Evolutionary conservation across 2,113 vertebrate genomes (phyloP).

Genomic region (Australoheros scitulus): DNA sequence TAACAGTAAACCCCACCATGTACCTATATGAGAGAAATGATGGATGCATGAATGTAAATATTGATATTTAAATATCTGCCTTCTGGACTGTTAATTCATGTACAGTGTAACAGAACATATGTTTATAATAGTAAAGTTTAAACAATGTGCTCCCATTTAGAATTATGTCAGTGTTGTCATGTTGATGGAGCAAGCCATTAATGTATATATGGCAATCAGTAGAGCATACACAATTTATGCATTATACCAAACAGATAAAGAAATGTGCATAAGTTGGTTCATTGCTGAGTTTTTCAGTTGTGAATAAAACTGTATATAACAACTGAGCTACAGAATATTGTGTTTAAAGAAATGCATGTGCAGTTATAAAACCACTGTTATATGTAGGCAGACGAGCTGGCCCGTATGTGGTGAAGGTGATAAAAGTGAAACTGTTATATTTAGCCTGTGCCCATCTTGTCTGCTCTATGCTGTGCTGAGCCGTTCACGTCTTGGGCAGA

Average conservation of each 20-base stretch:
- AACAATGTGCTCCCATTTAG: conserved; percentile 82
- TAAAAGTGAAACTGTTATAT: conserved; percentile 45
- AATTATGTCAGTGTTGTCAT: conserved; percentile 80
- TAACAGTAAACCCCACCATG: conserved; percentile 78
- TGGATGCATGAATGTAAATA: conserved; percentile 96
- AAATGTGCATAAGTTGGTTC: conserved; percentile 81
- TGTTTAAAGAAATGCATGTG: conserved; percentile 55
- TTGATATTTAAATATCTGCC: conserved; percentile 85
- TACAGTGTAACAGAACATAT: conserved; percentile 79
- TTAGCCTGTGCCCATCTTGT: conserved; percentile 37
- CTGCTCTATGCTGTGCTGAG: conserved; percentile 26
- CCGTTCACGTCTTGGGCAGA: conserved; percentile 31
- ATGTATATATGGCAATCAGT: conserved; percentile 84
- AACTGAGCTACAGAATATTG: conserved; percentile 46
- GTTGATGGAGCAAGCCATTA: conserved; percentile 86
- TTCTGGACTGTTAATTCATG: conserved; percentile 85
- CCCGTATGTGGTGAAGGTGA: neutral
- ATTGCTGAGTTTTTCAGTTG: conserved; percentile 90
- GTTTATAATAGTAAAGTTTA: conserved; percentile 81
- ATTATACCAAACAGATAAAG: conserved; percentile 83
- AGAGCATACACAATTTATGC: conserved; percentile 82
- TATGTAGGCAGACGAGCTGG: conserved; percentile 8
- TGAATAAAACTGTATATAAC: conserved; percentile 92
- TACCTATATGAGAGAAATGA: conserved; percentile 81
- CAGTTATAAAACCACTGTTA: conserved; percentile 28